A percentile compares a stretch with the other conserved stretches of the same genome.
Conservation (phyloP, 2,888 invertebrate species). For the Ochropleura plecta region DNA sequence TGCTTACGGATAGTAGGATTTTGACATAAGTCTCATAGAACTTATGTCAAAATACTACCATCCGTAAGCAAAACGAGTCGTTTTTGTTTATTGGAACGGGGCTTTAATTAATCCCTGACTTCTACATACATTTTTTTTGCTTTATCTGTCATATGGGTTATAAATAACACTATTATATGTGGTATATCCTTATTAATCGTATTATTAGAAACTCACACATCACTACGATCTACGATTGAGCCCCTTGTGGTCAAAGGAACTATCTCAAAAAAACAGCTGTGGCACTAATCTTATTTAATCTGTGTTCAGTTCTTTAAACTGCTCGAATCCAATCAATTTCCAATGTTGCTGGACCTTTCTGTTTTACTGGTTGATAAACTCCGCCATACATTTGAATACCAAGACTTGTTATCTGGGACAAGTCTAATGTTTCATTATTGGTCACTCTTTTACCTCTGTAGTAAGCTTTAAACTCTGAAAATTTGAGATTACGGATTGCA, state of each 20-base stretch:
- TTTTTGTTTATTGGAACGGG: too few species aligned
- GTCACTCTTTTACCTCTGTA: slow-evolving; percentile 91
- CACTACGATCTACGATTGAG: not conserved
- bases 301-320: slow-evolving; percentile 59
- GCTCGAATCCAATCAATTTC: slow-evolving; percentile 92
- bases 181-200: slow-evolving; percentile 1
- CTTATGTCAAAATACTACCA: too few species aligned
- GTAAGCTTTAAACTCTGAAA: slow-evolving; percentile 91
- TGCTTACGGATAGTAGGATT: too few species aligned
- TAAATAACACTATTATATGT: not conserved
- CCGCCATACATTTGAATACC: slow-evolving; percentile 93
- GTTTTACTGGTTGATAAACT: slow-evolving; percentile 91
- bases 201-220: not conserved
- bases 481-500: slow-evolving; percentile 87
- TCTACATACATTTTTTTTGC: not conserved
- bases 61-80: too few species aligned
- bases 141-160: not conserved
- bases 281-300: slow-evolving; percentile 36
- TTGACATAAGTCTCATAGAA: too few species aligned
- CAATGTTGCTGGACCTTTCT: slow-evolving; percentile 91
- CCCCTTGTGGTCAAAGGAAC: not conserved
- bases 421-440: slow-evolving; percentile 90
- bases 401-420: slow-evolving; percentile 90
- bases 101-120: slow-evolving; percentile 4
- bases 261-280: slow-evolving; percentile 18